Evolutionary conservation across 2,113 vertebrate genomes (phyloP), one percentile per base, ranked within the genome.

Genomic region (Zootoca vivipara): DNA sequence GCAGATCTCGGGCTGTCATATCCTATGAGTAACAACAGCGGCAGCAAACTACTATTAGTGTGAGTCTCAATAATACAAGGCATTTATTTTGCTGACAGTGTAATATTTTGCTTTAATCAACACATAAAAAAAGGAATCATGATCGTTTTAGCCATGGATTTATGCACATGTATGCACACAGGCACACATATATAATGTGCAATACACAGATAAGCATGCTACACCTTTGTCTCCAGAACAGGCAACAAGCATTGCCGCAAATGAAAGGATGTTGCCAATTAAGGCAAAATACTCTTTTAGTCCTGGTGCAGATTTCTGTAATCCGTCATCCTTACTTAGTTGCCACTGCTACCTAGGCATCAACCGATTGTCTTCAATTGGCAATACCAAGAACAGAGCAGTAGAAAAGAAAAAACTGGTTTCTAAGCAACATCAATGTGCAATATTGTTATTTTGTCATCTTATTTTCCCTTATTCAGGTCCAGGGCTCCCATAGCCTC

Each of bases 1-100:
- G 97, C 30, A 99, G 95, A 89, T 99, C 99, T 87, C 99, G 96
- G 0, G 98, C 98, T 0, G 99, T 99, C 98, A 99, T 99, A 89
- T 99, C 99, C 99, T 99, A 82, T 3, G 90, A 91, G 77, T 0
- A 91, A 13, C 79, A 93, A 83, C 40, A 72, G n/a, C 56, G 46
- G 56, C 24, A 90, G 80, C 88, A 86, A 3, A 93, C 82, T 5
- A 2, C 3, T 83, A 62, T 0, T 40, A 0, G 18, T 13, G 33
- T 75, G 22, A 86, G 12, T 3, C 92, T 87, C 89, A 79, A 2
- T 40, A 16, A 64, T 42, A 30, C 2, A 16, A 40, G 4, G 7
- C 2, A 4, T 52, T 52, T n/a, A n/a, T 42, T 64, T 42, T 12
- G 10, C 33, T 74, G 2, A 3, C 24, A n/a, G 7, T 10, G 13